Percentiles rank a stretch among this genome's conserved stretches.
These are phyloP conservation scores for Cepaea hortensis DNA, from an alignment of 2,888 invertebrate species.

Conservation along the genomic window DNA sequence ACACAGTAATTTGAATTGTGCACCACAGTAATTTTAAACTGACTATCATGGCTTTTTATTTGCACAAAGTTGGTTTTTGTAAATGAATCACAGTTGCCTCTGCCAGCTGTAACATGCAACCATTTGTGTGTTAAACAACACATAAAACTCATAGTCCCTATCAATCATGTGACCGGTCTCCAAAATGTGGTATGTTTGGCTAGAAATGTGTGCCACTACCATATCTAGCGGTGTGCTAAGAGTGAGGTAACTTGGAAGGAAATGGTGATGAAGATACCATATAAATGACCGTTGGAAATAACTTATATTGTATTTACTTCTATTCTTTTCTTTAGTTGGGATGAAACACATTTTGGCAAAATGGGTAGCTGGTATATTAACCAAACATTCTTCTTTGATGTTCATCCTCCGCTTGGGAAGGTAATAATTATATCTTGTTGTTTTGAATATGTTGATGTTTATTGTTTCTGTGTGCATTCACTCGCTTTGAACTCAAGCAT, in stretches of 20 bases:
- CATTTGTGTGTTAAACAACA: no score
- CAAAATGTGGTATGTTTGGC: no score
- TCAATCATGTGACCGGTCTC: no score
- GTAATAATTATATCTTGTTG: conserved; percentile 78
- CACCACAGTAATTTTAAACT: no score
- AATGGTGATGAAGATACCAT: not conserved
- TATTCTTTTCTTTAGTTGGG: conserved; percentile 76
- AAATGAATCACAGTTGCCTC: no score
- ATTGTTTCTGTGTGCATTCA: not conserved
- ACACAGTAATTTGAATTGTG: no score
- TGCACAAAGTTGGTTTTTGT: no score
- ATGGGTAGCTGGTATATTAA: conserved; percentile 99
- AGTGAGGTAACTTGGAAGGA: not conserved
- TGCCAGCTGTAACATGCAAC: no score
- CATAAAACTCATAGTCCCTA: no score
- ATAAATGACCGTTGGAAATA: not conserved
- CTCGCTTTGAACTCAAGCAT: no score
- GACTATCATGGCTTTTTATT: no score
- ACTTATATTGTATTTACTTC: not conserved
- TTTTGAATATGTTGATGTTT: not conserved
- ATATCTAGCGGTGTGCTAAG: not conserved
- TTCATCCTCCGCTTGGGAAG: conserved; percentile 97
- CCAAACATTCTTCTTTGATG: conserved; percentile 97
- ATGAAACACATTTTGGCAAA: conserved; percentile 99
- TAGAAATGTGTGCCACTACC: not conserved